Evolutionary conservation across 2,888 invertebrate species (phyloP).

Genomic region (Steromphala cineraria): DNA sequence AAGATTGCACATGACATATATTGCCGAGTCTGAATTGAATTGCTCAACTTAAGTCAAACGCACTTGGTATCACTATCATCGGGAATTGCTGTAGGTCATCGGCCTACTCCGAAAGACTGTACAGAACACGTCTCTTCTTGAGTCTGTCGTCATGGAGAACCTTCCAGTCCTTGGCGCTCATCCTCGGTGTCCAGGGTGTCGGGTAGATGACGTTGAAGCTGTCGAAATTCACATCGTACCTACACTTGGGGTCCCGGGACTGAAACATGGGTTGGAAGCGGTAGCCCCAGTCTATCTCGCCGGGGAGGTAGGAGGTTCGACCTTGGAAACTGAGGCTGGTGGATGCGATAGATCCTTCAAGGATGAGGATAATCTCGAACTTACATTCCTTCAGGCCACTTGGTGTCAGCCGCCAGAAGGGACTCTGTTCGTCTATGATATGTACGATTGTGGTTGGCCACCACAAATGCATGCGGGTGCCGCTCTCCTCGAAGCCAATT

Average conservation of each 20-base stretch:
- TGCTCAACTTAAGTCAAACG: no score
- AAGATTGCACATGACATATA: no score
- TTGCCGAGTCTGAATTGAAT: no score
- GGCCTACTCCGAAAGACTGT: neutral
- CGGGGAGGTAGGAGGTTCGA: conserved; percentile 74
- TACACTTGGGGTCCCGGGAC: neutral
- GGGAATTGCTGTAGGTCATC: no score
- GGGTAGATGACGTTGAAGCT: conserved; percentile 25
- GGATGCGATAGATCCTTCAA: conserved; percentile 92
- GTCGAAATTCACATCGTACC: conserved; percentile 27
- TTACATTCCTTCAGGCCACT: conserved; percentile 90
- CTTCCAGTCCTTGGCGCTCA: conserved; percentile 24
- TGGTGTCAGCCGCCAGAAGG: conserved; percentile 91
- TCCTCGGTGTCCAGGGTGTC: conserved; percentile 36
- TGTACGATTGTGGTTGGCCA: conserved; percentile 98
- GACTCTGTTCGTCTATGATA: conserved; percentile 90
- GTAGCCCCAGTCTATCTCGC: conserved; percentile 64
- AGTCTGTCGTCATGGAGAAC: neutral
- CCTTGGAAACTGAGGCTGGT: conserved; percentile 79
- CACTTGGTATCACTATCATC: no score
- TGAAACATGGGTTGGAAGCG: conserved; percentile 54
- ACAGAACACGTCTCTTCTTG: neutral
- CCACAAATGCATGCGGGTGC: conserved; percentile 94
- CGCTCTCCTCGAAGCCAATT: conserved; percentile 92
- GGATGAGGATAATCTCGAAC: conserved; percentile 95